A percentile compares a stretch with the other conserved stretches of the same genome.
These are phyloP conservation scores for Gymnosoma rotundatum DNA, from an alignment of 2,888 invertebrate species.

Conservation along the genomic window DNA sequence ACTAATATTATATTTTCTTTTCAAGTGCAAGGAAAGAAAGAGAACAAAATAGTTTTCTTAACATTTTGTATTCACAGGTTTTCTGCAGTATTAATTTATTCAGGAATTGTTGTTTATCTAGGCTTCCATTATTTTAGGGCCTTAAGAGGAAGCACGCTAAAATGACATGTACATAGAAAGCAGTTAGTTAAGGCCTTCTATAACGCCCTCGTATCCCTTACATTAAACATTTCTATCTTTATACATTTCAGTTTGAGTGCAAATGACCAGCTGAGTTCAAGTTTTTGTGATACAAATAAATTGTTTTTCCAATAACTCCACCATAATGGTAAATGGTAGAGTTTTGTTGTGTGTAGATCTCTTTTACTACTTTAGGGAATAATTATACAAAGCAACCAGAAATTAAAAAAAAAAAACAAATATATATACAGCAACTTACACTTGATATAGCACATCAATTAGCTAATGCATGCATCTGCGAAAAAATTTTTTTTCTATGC, in stretches of 20 bases:
- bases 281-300: constrained; percentile 5
- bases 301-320: constrained; percentile 50
- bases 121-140: no score
- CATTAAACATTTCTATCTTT: background rate
- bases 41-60: no score
- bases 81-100: no score
- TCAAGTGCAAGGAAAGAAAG: no score
- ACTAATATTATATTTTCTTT: no score
- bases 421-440: background rate
- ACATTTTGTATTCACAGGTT: no score
- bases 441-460: constrained; percentile 6
- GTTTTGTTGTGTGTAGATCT: constrained; percentile 60
- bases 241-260: background rate
- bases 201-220: no score
- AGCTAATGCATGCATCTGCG: constrained; percentile 39
- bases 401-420: background rate
- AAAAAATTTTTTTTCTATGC: constrained; percentile 8
- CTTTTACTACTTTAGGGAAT: constrained; percentile 43
- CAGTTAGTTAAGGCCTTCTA: no score
- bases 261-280: background rate
- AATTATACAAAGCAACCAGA: constrained; percentile 40
- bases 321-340: constrained; percentile 54
- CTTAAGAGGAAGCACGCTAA: no score
- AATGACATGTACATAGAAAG: no score
- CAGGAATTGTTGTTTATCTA: no score